Conservation (phyloP, 2,888 invertebrate species). For the Pollenia labialis region DNA sequence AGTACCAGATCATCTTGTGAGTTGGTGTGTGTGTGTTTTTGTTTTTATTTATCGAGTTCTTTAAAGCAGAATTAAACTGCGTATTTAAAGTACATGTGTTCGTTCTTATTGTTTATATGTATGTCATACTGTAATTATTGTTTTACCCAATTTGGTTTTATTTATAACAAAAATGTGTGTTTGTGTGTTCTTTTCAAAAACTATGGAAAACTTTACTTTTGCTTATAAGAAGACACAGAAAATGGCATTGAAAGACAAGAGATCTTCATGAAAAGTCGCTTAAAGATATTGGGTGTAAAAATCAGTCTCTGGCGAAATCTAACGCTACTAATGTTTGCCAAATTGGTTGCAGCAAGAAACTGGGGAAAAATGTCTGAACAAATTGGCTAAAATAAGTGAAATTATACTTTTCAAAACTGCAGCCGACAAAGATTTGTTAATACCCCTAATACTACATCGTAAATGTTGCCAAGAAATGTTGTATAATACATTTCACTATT, state of each 20-base stretch:
- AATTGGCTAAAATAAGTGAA: no score
- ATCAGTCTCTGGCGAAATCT: no score
- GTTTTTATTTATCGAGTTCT: constrained; percentile 21
- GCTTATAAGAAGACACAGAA: constrained; percentile 38
- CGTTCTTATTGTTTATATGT: constrained; percentile 15
- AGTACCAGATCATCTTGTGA: constrained; percentile 61
- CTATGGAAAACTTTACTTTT: constrained; percentile 15
- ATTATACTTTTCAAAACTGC: background rate
- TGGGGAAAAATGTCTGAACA: no score
- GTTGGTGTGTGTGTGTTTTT: constrained; percentile 17
- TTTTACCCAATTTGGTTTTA: constrained; percentile 20
- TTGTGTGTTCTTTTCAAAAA: background rate
- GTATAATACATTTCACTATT: background rate
- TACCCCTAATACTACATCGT: no score
- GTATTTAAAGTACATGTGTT: background rate
- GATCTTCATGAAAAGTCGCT: no score
- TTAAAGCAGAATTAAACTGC: constrained; percentile 37
- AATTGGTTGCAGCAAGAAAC: no score
- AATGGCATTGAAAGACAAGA: background rate
- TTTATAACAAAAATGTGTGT: background rate
- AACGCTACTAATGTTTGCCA: no score
- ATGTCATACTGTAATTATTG: constrained; percentile 41
- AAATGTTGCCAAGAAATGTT: background rate
- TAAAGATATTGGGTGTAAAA: no score
- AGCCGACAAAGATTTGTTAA: no score